Percentiles rank a stretch among this genome's conserved stretches.
phyloP scores from a whole-genome alignment of 2,113 vertebrate species.

The Ammodytes dubius region DNA sequence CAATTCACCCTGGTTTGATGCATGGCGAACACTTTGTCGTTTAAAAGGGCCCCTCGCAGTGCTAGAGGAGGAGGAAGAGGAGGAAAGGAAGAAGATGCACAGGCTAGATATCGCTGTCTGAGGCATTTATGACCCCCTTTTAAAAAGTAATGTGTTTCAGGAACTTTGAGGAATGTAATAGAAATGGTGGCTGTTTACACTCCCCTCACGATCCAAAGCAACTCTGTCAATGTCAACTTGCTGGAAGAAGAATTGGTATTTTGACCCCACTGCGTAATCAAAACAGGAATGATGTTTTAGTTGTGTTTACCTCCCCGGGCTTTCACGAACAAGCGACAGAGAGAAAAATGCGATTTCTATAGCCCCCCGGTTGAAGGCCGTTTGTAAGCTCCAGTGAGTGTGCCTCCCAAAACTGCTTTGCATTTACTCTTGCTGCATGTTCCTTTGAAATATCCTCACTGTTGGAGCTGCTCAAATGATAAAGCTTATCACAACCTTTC shows the following conservation, averaged over 20 bases:
- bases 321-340: slow-evolving; percentile 44
- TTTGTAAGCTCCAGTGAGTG: background rate
- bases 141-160: slow-evolving; percentile 19
- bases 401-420: slow-evolving; percentile 11
- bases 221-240: slow-evolving; percentile 24
- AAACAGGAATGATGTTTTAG: slow-evolving; percentile 32
- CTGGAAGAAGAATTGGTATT: slow-evolving; percentile 19
- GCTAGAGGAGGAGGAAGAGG: background rate
- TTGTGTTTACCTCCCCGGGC: slow-evolving; percentile 11
- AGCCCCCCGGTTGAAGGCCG: background rate
- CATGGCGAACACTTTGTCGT: slow-evolving; percentile 30
- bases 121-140: slow-evolving; percentile 48
- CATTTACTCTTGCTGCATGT: slow-evolving; percentile 9
- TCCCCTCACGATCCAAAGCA: background rate
- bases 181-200: slow-evolving; percentile 7
- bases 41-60: slow-evolving; percentile 13
- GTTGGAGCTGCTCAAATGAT: background rate
- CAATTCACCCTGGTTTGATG: slow-evolving; percentile 52
- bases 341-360: slow-evolving; percentile 24
- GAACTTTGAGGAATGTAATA: slow-evolving; percentile 44
- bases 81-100: slow-evolving; percentile 7
- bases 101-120: slow-evolving; percentile 24
- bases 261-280: slow-evolving; percentile 42
- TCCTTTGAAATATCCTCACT: slow-evolving; percentile 1
- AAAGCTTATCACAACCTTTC: background rate